phyloP scores from a whole-genome alignment of 2,888 invertebrate species.

The Cryptocephalus moraei region DNA sequence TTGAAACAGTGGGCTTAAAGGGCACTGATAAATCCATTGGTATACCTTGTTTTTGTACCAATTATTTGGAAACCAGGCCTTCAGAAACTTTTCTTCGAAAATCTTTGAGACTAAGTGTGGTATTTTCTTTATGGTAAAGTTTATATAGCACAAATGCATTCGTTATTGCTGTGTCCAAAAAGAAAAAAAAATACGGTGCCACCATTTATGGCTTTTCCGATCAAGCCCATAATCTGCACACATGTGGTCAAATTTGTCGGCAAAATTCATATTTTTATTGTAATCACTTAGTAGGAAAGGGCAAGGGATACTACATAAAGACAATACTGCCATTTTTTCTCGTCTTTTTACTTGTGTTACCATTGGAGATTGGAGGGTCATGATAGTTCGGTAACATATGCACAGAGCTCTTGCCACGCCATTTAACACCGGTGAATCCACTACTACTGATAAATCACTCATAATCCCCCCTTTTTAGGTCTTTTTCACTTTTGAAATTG shows the following conservation, averaged over 20 bases:
- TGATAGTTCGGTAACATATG: background rate
- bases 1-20: conserved; percentile 1
- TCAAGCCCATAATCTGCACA: background rate
- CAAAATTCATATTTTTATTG: background rate
- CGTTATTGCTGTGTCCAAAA: conserved; percentile 1
- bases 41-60: no score
- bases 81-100: conserved; percentile 1
- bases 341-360: background rate
- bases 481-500: background rate
- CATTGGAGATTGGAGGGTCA: background rate
- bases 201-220: no score
- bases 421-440: background rate
- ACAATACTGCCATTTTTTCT: background rate
- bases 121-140: background rate
- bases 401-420: background rate
- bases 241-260: background rate
- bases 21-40: background rate
- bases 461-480: no score
- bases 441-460: no score
- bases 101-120: background rate
- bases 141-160: conserved; percentile 2
- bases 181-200: conserved; percentile 1
- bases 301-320: no score
- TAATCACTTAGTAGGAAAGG: background rate
- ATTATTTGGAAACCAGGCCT: background rate